Conservation (phyloP, 2,113 vertebrate genomes). For the Zosterops japonicus region DNA sequence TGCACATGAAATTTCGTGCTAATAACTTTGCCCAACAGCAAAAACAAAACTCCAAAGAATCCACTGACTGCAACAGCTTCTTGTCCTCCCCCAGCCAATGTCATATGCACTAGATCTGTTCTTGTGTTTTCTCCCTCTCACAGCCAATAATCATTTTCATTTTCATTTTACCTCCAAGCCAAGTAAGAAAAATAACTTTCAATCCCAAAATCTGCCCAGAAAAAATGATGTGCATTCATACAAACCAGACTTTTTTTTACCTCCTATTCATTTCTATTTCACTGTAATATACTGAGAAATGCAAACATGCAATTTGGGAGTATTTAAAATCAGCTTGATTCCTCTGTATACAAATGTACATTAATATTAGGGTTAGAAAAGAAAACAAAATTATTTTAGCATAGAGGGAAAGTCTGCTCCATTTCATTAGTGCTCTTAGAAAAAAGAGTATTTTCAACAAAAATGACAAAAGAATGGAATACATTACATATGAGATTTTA, state of each 20-base stretch:
- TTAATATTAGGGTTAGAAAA: neutral
- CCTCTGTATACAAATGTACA: neutral
- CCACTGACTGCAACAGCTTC: neutral
- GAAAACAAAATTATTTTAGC: neutral
- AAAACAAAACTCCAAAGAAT: neutral
- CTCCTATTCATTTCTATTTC: slow-evolving; percentile 6
- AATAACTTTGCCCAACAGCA: slow-evolving; percentile 6
- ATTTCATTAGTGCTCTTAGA: neutral
- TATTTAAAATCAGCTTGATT: neutral
- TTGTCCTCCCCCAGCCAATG: neutral
- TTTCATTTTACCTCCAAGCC: slow-evolving; percentile 53
- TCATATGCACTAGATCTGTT: neutral
- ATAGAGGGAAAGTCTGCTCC: neutral
- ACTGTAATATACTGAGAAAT: neutral
- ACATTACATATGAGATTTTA: neutral
- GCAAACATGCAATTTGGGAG: neutral
- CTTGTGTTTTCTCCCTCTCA: neutral
- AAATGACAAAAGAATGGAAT: neutral
- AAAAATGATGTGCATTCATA: slow-evolving; percentile 18
- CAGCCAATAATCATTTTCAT: slow-evolving; percentile 49
- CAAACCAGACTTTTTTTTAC: slow-evolving; percentile 10
- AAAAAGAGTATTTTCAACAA: neutral
- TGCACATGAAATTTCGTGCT: neutral
- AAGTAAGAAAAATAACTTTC: slow-evolving; percentile 43
- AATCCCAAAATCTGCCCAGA: slow-evolving; percentile 47